A percentile compares a stretch with the other conserved stretches of the same genome.
phyloP scores from a whole-genome alignment of 2,888 invertebrate genomes.

The Tetranychus piercei region DNA sequence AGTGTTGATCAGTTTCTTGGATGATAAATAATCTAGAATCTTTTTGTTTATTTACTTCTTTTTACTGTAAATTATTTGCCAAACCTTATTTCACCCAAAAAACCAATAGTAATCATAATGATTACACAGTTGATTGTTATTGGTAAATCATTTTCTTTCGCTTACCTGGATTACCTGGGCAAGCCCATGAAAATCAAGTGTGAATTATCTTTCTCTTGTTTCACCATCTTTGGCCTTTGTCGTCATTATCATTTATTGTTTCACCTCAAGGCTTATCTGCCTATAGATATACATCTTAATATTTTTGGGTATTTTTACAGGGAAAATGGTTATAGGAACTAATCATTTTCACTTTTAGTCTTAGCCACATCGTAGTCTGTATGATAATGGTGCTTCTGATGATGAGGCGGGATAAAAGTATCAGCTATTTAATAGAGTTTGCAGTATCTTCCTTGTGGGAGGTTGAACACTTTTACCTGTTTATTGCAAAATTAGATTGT shows the following conservation, averaged over 20 bases:
- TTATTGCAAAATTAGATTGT: no score
- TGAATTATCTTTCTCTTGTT: background rate
- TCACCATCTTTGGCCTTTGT: background rate
- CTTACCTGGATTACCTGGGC: background rate
- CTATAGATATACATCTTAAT: background rate
- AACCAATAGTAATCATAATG: background rate
- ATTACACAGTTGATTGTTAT: background rate
- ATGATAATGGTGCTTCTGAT: no score
- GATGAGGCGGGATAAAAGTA: no score
- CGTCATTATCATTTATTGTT: background rate
- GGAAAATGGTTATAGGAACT: no score
- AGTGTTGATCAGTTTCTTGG: background rate
- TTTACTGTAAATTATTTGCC: background rate
- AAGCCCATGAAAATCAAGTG: background rate
- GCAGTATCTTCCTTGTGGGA: no score
- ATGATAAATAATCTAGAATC: background rate
- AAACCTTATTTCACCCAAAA: background rate
- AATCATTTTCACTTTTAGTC: no score
- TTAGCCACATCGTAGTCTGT: no score
- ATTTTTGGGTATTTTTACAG: no score
- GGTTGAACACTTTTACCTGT: no score
- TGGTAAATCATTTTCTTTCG: background rate
- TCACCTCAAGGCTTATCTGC: background rate
- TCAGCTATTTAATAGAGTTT: no score
- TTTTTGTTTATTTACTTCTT: background rate